Conservation (phyloP, 2,797 vertebrate species). For the Gymnodraco acuticeps region DNA sequence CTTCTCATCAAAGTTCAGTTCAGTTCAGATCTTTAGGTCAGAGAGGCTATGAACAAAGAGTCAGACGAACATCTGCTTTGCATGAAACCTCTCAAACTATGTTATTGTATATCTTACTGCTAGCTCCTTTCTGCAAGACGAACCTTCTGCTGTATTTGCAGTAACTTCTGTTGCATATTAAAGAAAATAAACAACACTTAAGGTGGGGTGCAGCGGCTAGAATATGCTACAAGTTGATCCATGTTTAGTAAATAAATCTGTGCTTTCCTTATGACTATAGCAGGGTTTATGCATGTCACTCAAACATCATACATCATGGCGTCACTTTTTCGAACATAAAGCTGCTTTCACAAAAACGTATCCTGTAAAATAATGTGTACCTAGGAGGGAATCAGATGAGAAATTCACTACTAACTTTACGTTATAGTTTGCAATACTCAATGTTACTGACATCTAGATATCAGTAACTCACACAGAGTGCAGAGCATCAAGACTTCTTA, state of each 20-base stretch:
- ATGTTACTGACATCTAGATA: neutral
- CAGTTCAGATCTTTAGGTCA: neutral
- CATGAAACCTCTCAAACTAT: neutral
- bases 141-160: neutral
- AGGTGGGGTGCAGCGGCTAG: too few species aligned
- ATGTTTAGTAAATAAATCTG: neutral
- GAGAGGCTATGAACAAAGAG: neutral
- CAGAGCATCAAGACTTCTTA: neutral
- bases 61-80: neutral
- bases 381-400: neutral
- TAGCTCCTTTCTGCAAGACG: neutral
- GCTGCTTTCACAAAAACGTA: neutral
- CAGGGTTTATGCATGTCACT: neutral
- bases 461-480: neutral
- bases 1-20: neutral
- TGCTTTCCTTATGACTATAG: neutral
- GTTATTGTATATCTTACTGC: neutral
- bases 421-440: neutral
- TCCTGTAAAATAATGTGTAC: neutral
- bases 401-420: neutral
- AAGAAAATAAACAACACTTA: too few species aligned
- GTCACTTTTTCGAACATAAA: neutral
- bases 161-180: neutral
- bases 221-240: too few species aligned
- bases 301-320: neutral